Conservation (phyloP, 2,113 vertebrate species). For the Oxyruncus cristatus region DNA sequence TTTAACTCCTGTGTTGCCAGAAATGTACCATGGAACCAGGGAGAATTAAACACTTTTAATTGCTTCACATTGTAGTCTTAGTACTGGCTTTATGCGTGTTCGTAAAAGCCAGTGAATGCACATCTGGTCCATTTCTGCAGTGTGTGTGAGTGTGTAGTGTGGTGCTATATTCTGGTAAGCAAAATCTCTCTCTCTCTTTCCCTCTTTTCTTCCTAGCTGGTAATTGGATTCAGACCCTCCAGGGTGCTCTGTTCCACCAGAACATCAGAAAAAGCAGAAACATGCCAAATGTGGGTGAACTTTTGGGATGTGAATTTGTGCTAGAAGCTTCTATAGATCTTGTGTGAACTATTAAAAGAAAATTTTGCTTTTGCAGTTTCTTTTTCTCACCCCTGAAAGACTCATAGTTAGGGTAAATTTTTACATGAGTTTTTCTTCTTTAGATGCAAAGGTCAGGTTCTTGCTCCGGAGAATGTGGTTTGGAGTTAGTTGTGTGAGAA, state of each 20-base stretch:
- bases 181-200: background rate
- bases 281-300: background rate
- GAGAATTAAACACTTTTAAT: background rate
- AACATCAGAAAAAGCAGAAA: background rate
- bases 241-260: background rate
- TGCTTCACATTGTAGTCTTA: background rate
- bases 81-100: background rate
- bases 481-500: background rate
- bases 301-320: background rate
- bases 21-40: background rate
- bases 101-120: background rate
- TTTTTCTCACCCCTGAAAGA: background rate
- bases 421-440: background rate
- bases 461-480: background rate
- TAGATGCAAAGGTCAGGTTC: background rate
- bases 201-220: background rate
- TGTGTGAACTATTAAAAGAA: background rate
- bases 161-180: background rate
- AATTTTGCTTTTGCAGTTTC: background rate
- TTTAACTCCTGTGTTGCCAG: background rate
- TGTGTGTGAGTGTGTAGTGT: fast-evolving
- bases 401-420: background rate
- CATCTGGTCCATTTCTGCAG: background rate
- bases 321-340: background rate
- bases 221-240: background rate